Evolutionary conservation across 2,888 invertebrate species (phyloP).

Genomic region (Drosophila emarginata): DNA sequence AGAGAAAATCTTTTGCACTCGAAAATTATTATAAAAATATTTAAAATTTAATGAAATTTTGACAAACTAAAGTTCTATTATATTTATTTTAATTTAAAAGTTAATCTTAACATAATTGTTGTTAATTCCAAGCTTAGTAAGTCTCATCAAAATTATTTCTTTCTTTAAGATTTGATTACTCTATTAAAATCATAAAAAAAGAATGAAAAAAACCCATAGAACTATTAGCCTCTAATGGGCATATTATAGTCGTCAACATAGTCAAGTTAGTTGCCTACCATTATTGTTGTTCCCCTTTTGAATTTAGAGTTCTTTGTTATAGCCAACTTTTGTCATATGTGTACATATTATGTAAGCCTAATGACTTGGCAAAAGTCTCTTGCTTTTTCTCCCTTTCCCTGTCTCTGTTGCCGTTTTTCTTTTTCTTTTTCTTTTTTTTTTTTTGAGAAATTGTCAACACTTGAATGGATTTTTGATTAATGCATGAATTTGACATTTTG

Average conservation of each 20-base stretch:
- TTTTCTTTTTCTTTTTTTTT: background rate
- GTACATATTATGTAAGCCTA: constrained; percentile 70
- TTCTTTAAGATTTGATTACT: too few species aligned
- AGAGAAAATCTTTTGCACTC: too few species aligned
- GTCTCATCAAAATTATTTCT: too few species aligned
- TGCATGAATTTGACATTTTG: constrained; percentile 69
- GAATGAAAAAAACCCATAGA: too few species aligned
- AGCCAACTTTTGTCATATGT: constrained; percentile 13
- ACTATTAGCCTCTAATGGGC: background rate
- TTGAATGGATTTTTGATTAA: constrained; percentile 71
- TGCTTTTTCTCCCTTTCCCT: background rate
- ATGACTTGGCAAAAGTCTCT: constrained; percentile 53
- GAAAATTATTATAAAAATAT: too few species aligned
- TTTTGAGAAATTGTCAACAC: constrained; percentile 52
- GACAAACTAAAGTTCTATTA: too few species aligned
- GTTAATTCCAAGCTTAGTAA: too few species aligned
- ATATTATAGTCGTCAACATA: background rate
- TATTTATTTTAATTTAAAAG: too few species aligned
- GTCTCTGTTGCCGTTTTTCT: background rate
- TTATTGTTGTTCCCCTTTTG: constrained; percentile 22
- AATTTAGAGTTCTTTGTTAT: constrained; percentile 4
- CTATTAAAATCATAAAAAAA: too few species aligned
- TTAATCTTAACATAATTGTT: too few species aligned
- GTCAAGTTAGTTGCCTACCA: constrained; percentile 16
- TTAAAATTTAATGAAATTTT: too few species aligned